Evolutionary conservation across 2,113 vertebrate species (phyloP).

Genomic region (Alosa alosa): DNA sequence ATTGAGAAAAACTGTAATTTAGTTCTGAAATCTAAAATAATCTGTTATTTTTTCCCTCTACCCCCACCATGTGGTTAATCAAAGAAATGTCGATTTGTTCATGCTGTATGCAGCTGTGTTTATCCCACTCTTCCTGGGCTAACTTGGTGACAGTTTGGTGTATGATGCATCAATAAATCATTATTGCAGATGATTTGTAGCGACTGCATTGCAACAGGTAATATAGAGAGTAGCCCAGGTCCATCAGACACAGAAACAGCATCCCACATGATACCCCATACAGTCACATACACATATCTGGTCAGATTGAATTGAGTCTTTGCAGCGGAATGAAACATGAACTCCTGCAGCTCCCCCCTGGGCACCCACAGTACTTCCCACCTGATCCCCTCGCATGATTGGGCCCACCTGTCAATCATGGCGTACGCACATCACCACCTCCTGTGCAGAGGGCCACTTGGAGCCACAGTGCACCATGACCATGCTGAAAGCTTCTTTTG

Average conservation of each 20-base stretch:
- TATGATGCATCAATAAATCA: neutral
- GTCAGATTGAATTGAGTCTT: neutral
- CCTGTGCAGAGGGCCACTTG: neutral
- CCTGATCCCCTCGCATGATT: neutral
- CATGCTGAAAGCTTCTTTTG: slow-evolving; percentile 30
- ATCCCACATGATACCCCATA: neutral
- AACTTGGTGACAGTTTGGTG: neutral
- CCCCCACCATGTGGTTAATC: slow-evolving; percentile 21
- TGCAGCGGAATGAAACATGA: neutral
- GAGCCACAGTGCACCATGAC: slow-evolving; percentile 15
- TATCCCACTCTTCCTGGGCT: too few relatives aligned
- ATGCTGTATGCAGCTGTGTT: too few relatives aligned
- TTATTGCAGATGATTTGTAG: neutral
- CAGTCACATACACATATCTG: neutral
- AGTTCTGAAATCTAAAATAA: too few relatives aligned
- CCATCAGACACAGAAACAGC: neutral
- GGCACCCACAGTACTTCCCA: neutral
- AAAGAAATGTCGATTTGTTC: neutral
- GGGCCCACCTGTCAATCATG: slow-evolving; percentile 20
- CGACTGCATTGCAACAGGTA: neutral
- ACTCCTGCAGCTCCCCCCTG: neutral
- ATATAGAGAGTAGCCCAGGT: neutral
- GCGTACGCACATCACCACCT: neutral
- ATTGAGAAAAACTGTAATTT: too few relatives aligned
- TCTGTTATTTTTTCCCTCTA: slow-evolving; percentile 12